Base-by-base conservation (phyloP, 2,797 vertebrate species). In the Xenopus petersii region DNA sequence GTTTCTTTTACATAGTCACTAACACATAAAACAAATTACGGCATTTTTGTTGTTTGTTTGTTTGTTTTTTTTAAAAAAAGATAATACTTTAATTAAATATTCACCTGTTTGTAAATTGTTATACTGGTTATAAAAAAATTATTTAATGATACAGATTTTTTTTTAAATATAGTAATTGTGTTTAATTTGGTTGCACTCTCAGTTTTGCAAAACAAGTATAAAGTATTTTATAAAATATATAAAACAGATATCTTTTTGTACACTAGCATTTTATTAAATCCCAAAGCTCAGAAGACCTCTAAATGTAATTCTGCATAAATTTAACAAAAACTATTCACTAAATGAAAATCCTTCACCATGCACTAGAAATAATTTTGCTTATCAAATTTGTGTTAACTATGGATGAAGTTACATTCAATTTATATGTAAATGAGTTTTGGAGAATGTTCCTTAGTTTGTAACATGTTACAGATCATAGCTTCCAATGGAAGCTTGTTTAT, bases 331-430 rank as follows among this genome's bases (percentile, higher is more conserved):
- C 71, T 70, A 78, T 73, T 78, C 71, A 73, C 70, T 73, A 21
- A 78, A 78, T 78, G 46, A 71, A 78, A 73, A 78, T 73, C 71
- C 71, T 73, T 73, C 75, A 78, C 66, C 71, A 70, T 73, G 76
- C 60, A 49, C 46, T 69, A 60, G 65, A 77, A 78, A 78, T 78
- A 73, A 78, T 73, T 78, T 73, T 60, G 26, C 71, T 73, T 78
- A 78, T 78, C 76, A 78, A 78, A 73, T 73, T 78, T 78, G 76
- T 73, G 76, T 77, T 77, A 77, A 77, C 70, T 77, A 77, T 78
- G 76, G 76, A 78, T 78, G 76, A 73, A 73, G 71, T 78, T 78
- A 73, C 71, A 78, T 78, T 78, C 76, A 78, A 78, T 78, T 78
- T 78, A 78, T 78, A 78, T 78, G 76, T 78, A 78, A 78, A 78